These are phyloP conservation scores for Hoplostethus atlanticus DNA, from an alignment of 2,797 vertebrate genomes.

Conservation along the genomic window DNA sequence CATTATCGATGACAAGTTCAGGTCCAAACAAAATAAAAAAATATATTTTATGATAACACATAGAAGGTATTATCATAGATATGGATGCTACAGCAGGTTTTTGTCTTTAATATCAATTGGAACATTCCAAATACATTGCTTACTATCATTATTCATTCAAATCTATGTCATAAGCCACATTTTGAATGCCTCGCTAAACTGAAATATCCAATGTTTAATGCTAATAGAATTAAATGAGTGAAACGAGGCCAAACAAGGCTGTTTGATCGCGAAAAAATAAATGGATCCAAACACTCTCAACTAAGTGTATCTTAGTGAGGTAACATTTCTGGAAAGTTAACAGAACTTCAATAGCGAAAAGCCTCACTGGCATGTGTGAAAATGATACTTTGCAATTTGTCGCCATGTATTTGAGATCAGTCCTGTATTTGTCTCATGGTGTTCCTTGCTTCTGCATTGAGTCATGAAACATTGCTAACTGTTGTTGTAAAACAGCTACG, in stretches of 20 bases:
- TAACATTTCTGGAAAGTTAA: background rate
- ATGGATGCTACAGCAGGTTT: too few relatives aligned
- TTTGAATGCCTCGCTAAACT: background rate
- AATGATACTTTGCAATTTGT: background rate
- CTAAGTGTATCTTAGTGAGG: background rate
- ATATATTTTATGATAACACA: too few relatives aligned
- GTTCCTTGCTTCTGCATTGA: constrained; percentile 56
- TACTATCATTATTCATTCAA: too few relatives aligned
- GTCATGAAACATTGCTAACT: constrained; percentile 41
- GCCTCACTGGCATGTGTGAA: constrained; percentile 16
- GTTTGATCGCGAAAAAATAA: constrained; percentile 2
- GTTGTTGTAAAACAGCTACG: constrained; percentile 25
- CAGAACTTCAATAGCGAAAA: background rate
- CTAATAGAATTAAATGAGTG: background rate
- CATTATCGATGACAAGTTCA: background rate
- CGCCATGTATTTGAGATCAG: constrained; percentile 20
- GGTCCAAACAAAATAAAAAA: background rate
- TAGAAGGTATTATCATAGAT: too few relatives aligned
- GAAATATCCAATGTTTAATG: background rate
- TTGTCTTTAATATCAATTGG: too few relatives aligned
- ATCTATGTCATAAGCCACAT: too few relatives aligned
- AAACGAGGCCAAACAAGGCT: background rate
- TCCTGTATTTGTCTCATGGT: constrained; percentile 44
- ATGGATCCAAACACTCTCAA: background rate
- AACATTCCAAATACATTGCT: too few relatives aligned